These are phyloP conservation scores for Narcine bancroftii DNA, from an alignment of 2,113 vertebrate species.

Conservation along the genomic window DNA sequence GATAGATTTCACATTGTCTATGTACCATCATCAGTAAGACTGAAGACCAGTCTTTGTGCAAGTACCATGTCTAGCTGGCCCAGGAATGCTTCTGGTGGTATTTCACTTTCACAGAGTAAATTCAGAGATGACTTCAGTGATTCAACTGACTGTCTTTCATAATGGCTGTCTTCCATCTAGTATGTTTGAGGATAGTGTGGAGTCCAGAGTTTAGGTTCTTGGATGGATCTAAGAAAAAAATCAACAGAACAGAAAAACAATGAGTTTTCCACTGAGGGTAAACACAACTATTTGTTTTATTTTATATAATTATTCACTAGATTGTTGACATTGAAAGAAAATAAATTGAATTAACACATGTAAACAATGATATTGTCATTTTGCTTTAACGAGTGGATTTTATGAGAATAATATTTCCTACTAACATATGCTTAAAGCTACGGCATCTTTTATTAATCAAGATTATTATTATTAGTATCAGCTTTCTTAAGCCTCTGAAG, in stretches of 20 bases:
- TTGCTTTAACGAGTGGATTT: background rate
- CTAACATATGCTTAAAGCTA: background rate
- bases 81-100: constrained; percentile 68
- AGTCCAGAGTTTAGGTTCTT: constrained; percentile 73
- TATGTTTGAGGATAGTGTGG: background rate
- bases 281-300: background rate
- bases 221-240: constrained; percentile 88
- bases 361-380: background rate
- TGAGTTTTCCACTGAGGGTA: background rate
- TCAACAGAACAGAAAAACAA: constrained; percentile 44
- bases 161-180: constrained; percentile 34
- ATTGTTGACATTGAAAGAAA: background rate
- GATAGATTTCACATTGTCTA: background rate
- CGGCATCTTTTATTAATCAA: background rate
- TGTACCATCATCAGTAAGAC: background rate
- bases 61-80: constrained; percentile 83
- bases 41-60: constrained; percentile 61
- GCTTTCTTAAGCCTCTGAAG: background rate
- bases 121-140: background rate
- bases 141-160: constrained; percentile 21
- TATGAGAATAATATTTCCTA: background rate
- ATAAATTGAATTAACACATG: background rate
- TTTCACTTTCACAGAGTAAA: constrained; percentile 57
- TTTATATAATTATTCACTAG: background rate
- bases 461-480: background rate